Base-by-base conservation (phyloP, 1,140 invertebrate species). In the Mamestra configurata region DNA sequence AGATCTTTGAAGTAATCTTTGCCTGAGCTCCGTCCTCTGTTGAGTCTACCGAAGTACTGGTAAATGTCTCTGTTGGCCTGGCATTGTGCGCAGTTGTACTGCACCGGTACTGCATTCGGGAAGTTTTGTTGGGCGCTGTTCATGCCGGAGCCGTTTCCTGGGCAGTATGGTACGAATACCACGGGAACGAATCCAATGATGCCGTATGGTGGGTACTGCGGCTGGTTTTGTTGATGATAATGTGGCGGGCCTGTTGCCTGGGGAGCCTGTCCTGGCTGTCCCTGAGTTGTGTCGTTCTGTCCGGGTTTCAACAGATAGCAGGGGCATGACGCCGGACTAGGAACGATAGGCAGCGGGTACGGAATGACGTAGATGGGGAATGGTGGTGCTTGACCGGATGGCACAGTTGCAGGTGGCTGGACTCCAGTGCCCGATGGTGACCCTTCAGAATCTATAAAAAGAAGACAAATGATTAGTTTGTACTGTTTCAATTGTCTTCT, bases 101-200 rank as follows among this genome's bases (percentile, higher is more conserved):
- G 89, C 5, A 94, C 91, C 31, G 95, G 91, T n/a, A 95, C 94
- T 1, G 96, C 96, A 11, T 94, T 92, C 2, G 96, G 96, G 88
- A 96, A 96, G 68, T 95, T 96, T 51, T 95, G 91, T 81, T 95
- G 93, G 51, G 96, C 95, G 31, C 87, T 93, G 73, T 95, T 88
- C 80, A 93, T 92, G 43, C 95, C 90, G 4, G 88, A 87, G 5
- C 85, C 80, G 61, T 94, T 94, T 24, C 95, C 95, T 0, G 96
- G 95, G 84, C 96, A 96, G 82, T 95, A 96, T 1, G 96, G 96
- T 64, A 96, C 94, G 80, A 96, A 96, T 2, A 96, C 91, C 7
- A 96, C 96, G 4, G 96, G 96, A 35, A 96, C 93, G 81, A 96
- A 96, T 53, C 96, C 96, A 35, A 96, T 93, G 4, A 95, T 92